Evolutionary conservation across 2,113 vertebrate genomes (phyloP).

Genomic region (Oncorhynchus keta): DNA sequence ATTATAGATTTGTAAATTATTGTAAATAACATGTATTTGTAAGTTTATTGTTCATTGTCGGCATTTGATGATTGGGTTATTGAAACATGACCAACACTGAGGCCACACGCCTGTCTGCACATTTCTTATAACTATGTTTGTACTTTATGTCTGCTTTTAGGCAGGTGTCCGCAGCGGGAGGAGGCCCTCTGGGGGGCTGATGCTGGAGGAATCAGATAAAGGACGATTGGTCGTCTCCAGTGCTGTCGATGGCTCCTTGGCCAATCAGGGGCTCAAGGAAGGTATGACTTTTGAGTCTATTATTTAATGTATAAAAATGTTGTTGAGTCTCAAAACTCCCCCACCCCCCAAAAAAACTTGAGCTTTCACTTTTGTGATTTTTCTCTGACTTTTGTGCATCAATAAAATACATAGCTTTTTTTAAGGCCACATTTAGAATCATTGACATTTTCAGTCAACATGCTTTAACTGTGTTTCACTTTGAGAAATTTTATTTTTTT

Average conservation of each 20-base stretch:
- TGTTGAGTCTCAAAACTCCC: background rate
- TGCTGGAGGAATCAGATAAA: constrained; percentile 57
- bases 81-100: background rate
- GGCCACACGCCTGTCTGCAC: background rate
- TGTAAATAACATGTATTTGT: background rate
- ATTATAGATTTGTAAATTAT: too few species aligned
- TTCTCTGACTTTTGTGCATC: background rate
- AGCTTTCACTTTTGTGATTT: background rate
- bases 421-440: background rate
- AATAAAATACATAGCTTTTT: too few species aligned
- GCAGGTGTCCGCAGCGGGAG: constrained; percentile 50
- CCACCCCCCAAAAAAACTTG: too few species aligned
- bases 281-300: constrained; percentile 44
- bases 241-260: constrained; percentile 20
- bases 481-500: constrained; percentile 19
- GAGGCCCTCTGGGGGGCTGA: constrained; percentile 67
- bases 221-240: constrained; percentile 56
- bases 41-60: background rate
- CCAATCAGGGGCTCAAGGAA: constrained; percentile 46
- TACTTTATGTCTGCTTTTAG: constrained; percentile 41
- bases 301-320: background rate
- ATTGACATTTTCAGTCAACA: background rate
- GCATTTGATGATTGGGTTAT: background rate
- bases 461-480: background rate
- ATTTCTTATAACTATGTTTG: background rate